A percentile compares a stretch with the other conserved stretches of the same genome.
Conservation (phyloP, 1,140 invertebrate genomes). For the Leguminivora glycinivorella region DNA sequence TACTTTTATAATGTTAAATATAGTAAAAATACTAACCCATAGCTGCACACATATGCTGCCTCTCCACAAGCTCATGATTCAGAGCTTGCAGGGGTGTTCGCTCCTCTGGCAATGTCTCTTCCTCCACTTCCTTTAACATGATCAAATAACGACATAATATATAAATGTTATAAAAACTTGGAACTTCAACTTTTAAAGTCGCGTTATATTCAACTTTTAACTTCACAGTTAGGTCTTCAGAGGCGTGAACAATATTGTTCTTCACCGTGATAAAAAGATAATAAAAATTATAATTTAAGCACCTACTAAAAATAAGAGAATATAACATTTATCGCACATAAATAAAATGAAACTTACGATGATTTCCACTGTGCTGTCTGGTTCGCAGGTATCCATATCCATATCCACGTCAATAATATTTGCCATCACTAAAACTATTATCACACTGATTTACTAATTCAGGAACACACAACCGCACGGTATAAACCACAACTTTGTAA, state of each 20-base stretch:
- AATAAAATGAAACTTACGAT: not conserved
- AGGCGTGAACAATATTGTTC: too few relatives aligned
- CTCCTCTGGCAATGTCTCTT: not conserved
- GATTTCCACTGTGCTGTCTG: slow-evolving; percentile 1
- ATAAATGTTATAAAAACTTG: too few relatives aligned
- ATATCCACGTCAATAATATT: slow-evolving; percentile 4
- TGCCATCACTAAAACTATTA: not conserved
- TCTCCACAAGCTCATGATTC: not conserved
- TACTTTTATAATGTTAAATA: too few relatives aligned
- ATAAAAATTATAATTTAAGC: too few relatives aligned
- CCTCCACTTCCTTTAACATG: not conserved
- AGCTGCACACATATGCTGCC: not conserved
- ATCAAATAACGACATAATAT: too few relatives aligned
- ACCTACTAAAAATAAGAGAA: too few relatives aligned
- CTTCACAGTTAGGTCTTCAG: too few relatives aligned
- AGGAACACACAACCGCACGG: not conserved
- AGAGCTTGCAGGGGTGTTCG: not conserved
- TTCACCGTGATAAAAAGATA: too few relatives aligned
- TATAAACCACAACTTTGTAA: not conserved
- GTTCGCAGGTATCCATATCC: not conserved
- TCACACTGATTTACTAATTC: not conserved
- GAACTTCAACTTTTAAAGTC: too few relatives aligned
- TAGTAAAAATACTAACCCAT: not conserved
- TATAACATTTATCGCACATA: not conserved
- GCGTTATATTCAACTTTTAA: too few relatives aligned